Evolutionary conservation across 2,797 vertebrate species (phyloP), one percentile per base, ranked within the genome.

Genomic region (Sebastes cheni): DNA sequence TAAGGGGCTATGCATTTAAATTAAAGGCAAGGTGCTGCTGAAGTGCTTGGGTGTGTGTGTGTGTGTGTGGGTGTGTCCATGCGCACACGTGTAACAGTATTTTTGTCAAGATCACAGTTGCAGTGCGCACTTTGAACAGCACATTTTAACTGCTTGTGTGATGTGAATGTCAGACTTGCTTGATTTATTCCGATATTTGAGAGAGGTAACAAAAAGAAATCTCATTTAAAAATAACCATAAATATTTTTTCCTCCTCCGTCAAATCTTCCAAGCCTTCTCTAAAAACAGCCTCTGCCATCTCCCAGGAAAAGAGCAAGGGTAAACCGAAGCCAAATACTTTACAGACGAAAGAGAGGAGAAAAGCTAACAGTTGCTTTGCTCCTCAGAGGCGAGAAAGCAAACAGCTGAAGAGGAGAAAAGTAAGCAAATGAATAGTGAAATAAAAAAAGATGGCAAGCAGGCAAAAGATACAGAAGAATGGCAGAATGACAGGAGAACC

Each of bases 221-320:
- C 59, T 66, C 1, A 86, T 93, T 93, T 92, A 86, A 89, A 93
- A 92, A 90, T 81, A 87, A 86, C 82, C 67, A 84, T 84, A 79
- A 85, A 82, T 76, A 82, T 86, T 88, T 86, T 88, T 84, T 78
- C 75, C 32, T 69, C 50, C 60, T 76, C 58, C 23, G 25, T 83
- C 79, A 81, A 82, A 87, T 79, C 79, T 80, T 88, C 69, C 80
- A 42, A 87, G 79, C 81, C 23, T 46, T 77, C 78, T 79, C 75
- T 80, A 88, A 91, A 91, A 88, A 91, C 81, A 85, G 78, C 61
- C 50, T 84, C 79, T 85, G 83, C 84, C 73, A 84, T 86, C 86
- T 89, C 88, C 59, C 42, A 79, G 78, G 83, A 87, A 90, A 89
- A 86, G 80, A 83, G 88, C 72, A 76, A 77, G 64, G 74, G 75